Evolutionary conservation across 2,113 vertebrate species (phyloP), one percentile per base, ranked within the genome.

Genomic region (Mionectes macconnelli): DNA sequence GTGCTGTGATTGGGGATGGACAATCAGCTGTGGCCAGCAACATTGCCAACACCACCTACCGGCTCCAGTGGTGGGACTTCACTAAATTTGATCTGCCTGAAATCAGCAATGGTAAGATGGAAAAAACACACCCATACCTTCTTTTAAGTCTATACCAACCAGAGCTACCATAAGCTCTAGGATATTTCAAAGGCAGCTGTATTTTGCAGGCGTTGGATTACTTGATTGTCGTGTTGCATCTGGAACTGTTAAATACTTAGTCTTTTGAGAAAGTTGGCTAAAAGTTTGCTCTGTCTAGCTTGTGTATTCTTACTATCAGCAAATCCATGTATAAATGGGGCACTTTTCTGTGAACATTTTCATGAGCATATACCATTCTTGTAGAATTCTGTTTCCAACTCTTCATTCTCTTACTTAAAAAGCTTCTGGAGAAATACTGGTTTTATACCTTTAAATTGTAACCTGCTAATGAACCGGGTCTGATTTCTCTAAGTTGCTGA

Each of bases 51-150:
- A 99, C 99, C 55, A 99, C 99, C 23, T 99, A 99, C 96, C 98
- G 99, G 13, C 98, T 99, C 88, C 99, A 99, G 98, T 99, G 99
- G 99, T 99, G 99, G 99, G 99, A 99, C 98, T 99, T 99, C 97
- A 99, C 99, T 59, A 99, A 99, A 91, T 99, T 99, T 62, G 99
- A 99, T 92, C 98, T 99, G 77, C 99, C 99, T 39, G 99, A 99
- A 98, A 99, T 99, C 98, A 99, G 99, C 97, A 99, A 99, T 87
- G 99, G 99, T 99, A 98, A 97, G 98, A 45, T 87, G 69, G 31
- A 88, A 93, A 49, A 56, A n/a, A 37, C 40, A 20, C 40, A 20
- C 20, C 47, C 12, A 12, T 64, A 5, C 18, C 67, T 79, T 47
- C 8, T 75, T 81, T 68, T 24, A 82, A 39, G 33, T 84, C 57